A percentile compares a stretch with the other conserved stretches of the same genome.
phyloP scores from a whole-genome alignment of 1,140 invertebrate species.

The Drosophila lacertosa region DNA sequence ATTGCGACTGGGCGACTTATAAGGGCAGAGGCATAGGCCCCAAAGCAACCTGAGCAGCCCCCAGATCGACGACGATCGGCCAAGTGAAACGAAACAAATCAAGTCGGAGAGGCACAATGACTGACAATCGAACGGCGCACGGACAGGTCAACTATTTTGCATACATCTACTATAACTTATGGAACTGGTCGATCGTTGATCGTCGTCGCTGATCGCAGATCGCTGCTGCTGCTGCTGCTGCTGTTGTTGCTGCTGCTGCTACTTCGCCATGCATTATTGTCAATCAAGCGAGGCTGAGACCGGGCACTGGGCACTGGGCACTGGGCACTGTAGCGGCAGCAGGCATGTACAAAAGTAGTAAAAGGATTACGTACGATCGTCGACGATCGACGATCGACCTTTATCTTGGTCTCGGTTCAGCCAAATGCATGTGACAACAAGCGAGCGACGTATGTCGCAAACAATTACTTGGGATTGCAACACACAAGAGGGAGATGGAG shows the following conservation, averaged over 20 bases:
- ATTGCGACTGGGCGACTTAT: constrained; percentile 63
- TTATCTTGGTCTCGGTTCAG: constrained; percentile 54
- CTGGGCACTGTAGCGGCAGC: constrained; percentile 24
- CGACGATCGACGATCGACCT: constrained; percentile 60
- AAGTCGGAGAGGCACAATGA: constrained; percentile 77
- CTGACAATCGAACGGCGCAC: constrained; percentile 78
- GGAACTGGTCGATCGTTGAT: constrained; percentile 66
- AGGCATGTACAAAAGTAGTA: constrained; percentile 61
- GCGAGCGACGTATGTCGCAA: constrained; percentile 82
- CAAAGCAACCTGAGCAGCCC: constrained; percentile 41
- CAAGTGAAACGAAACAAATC: constrained; percentile 83
- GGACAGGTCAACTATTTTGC: constrained; percentile 83
- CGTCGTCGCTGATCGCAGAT: constrained; percentile 61
- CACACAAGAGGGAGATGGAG: constrained; percentile 44
- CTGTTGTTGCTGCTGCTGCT: constrained; percentile 42
- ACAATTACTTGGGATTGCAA: constrained; percentile 83
- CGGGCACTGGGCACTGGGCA: constrained; percentile 1
- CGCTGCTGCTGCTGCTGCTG: constrained; percentile 20
- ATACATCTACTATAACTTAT: constrained; percentile 80
- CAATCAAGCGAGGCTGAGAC: constrained; percentile 67
- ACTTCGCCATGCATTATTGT: constrained; percentile 83
- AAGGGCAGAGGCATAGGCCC: constrained; percentile 57
- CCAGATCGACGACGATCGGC: constrained; percentile 41
- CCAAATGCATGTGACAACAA: constrained; percentile 73
- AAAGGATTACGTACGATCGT: constrained; percentile 70